Evolutionary conservation across 2,113 vertebrate genomes (phyloP).

Genomic region (Noturus placidus): DNA sequence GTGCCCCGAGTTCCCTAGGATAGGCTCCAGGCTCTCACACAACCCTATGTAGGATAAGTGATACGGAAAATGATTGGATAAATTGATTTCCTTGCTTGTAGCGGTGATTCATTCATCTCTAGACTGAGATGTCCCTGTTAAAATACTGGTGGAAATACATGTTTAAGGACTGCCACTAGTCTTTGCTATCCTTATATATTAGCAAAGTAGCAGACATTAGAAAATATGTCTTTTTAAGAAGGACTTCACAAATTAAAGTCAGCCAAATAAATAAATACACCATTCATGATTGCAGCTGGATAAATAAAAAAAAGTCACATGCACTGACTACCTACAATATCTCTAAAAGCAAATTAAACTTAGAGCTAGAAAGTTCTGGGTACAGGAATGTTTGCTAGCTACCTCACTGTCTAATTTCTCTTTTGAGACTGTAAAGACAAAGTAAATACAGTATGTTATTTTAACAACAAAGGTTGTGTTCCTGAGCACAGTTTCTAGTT

Average conservation of each 20-base stretch:
- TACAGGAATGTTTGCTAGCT: not conserved
- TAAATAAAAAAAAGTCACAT: not conserved
- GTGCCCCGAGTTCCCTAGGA: no score
- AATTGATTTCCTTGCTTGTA: not conserved
- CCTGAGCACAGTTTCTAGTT: not conserved
- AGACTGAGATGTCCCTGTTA: not conserved
- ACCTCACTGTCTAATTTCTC: not conserved
- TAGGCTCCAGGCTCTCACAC: no score
- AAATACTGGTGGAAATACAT: not conserved
- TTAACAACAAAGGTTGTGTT: not conserved
- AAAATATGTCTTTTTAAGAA: not conserved
- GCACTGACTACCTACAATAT: not conserved
- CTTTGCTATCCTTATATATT: not conserved
- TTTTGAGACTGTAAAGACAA: not conserved
- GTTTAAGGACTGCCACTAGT: not conserved
- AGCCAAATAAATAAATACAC: not conserved
- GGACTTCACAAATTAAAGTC: not conserved
- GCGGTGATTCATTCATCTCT: not conserved
- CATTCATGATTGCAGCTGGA: not conserved
- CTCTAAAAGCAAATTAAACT: not conserved
- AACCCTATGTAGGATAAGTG: no score
- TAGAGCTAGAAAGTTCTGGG: not conserved
- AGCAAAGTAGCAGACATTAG: not conserved
- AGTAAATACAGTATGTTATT: not conserved
- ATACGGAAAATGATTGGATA: not conserved